Percentiles rank a stretch among this genome's conserved stretches.
Evolutionary conservation across 2,113 vertebrate genomes (phyloP).

Genomic region (Crotophaga sulcirostris): DNA sequence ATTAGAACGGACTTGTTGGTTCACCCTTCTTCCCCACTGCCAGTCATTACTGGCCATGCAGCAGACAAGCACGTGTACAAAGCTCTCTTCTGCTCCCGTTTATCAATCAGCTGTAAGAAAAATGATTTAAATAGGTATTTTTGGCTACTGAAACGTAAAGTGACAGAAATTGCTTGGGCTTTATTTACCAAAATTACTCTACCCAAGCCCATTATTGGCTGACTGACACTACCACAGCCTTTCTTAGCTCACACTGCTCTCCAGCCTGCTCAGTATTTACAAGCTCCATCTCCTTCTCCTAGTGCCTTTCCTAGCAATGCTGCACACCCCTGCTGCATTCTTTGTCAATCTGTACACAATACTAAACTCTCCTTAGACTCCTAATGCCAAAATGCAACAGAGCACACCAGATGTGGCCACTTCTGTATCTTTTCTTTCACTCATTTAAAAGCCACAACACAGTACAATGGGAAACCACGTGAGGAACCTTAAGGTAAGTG

Average conservation of each 20-base stretch:
- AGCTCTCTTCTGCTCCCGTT: background rate
- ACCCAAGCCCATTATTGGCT: background rate
- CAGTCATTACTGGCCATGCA: background rate
- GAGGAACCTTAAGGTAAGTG: background rate
- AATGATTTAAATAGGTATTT: background rate
- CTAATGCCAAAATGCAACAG: background rate
- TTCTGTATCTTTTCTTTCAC: background rate
- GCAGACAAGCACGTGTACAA: background rate
- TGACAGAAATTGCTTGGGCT: background rate
- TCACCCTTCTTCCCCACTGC: background rate
- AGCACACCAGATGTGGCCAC: background rate
- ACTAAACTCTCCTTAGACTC: background rate
- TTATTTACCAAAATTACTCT: background rate
- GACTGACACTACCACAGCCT: background rate
- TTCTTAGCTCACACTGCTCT: background rate
- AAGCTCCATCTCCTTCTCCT: background rate
- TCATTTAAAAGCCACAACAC: background rate
- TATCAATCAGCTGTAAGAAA: background rate
- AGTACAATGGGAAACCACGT: background rate
- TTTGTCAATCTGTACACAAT: background rate
- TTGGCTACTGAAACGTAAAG: background rate
- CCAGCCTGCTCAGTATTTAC: background rate
- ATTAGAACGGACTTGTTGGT: background rate
- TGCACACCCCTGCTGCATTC: accelerated
- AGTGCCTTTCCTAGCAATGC: background rate